phyloP scores from a whole-genome alignment of 2,888 invertebrate species.

The Orchestes rusci region DNA sequence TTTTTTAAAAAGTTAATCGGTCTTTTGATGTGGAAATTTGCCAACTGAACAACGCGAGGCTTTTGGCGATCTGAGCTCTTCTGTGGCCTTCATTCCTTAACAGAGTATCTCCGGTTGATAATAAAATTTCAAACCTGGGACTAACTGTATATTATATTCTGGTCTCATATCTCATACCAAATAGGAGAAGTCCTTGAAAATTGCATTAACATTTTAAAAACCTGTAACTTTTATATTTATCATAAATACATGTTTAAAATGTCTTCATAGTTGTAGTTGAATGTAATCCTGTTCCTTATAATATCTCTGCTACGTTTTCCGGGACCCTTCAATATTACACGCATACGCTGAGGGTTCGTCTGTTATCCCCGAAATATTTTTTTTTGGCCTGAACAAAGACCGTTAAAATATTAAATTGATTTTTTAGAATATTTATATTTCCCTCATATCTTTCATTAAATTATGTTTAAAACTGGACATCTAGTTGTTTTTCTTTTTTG shows the following conservation, averaged over 20 bases:
- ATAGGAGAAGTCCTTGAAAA: background rate
- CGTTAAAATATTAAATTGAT: slow-evolving; percentile 21
- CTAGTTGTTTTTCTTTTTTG: slow-evolving; percentile 20
- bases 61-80: too few relatives aligned
- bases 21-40: too few relatives aligned
- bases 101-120: too few relatives aligned
- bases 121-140: too few relatives aligned
- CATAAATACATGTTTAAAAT: slow-evolving; percentile 17
- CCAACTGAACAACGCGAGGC: too few relatives aligned
- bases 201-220: background rate
- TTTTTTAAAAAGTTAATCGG: too few relatives aligned
- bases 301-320: slow-evolving; percentile 8
- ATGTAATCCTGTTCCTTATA: slow-evolving; percentile 14
- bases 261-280: slow-evolving; percentile 16
- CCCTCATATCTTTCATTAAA: slow-evolving; percentile 22
- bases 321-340: too few relatives aligned
- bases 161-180: too few relatives aligned
- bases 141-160: too few relatives aligned
- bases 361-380: slow-evolving; percentile 7
- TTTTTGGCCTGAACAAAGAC: slow-evolving; percentile 15
- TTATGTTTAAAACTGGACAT: slow-evolving; percentile 22
- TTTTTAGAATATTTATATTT: slow-evolving; percentile 22
- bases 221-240: slow-evolving; percentile 22
- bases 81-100: too few relatives aligned
- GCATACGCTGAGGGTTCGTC: slow-evolving; percentile 13